Evolutionary conservation across 2,113 vertebrate genomes (phyloP), one percentile per base, ranked within the genome.

Genomic region (Hippolais icterina): DNA sequence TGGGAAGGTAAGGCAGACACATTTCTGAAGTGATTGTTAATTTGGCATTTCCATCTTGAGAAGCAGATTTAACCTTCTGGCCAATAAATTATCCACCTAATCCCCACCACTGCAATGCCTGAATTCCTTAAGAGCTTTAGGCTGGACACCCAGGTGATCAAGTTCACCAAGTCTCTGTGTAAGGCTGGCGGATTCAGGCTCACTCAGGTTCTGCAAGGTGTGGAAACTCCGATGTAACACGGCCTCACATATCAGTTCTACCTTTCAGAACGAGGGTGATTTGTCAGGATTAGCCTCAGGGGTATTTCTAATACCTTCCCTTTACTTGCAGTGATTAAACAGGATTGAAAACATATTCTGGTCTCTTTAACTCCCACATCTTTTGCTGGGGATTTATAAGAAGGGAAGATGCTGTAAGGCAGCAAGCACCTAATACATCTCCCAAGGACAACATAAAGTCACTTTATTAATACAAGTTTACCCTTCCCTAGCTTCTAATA

Each of bases 391-490:
- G 86, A 95, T 87, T 84, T 89, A 69, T 85, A 61, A 47, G 85
- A 80, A 72, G 24, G 63, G 60, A 89, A 79, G 91, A 78, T 89
- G 80, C 87, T 93, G 57, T 90, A 78, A 91, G 83, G 68, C 65
- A 95, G 87, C 68, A 41, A 69, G 50, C 37, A 87, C 54, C 83
- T 76, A 79, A 82, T 59, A 46, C 14, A 91, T 91, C 79, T 95
- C 70, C 49, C 94, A 97, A 96, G 94, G 94, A 93, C 96, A 94
- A 77, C 57, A 56, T 91, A 84, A 96, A 96, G 94, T 94, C 93
- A 90, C 50, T 89, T 83, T 47, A 63, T 65, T 89, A 77, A 89
- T 28, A 66, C 61, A 56, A 77, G 56, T 82, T 90, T 54, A 94
- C 59, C 68, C 68, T 79, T 92, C 47, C 42, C 53, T n/a, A 80